Conservation (phyloP, 2,888 invertebrate species). For the Frankliniella intonsa region DNA sequence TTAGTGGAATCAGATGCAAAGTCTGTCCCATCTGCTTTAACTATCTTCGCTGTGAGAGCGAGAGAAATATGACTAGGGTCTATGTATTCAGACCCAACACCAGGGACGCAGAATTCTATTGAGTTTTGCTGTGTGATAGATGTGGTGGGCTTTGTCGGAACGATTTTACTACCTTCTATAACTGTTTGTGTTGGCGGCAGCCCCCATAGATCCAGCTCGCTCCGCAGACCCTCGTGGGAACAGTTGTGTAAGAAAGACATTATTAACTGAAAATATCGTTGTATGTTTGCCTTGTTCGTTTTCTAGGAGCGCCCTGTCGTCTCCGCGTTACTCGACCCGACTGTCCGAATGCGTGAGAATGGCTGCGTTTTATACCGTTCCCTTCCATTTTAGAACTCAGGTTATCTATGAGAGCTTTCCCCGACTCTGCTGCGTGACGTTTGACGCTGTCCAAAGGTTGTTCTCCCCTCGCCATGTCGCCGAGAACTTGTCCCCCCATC, state of each 20-base stretch:
- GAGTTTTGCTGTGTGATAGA: slow-evolving; percentile 38
- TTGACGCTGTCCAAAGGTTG: too few species aligned
- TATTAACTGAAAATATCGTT: too few species aligned
- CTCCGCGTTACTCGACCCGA: too few species aligned
- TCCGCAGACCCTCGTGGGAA: slow-evolving; percentile 38
- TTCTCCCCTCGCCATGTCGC: too few species aligned
- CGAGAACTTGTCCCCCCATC: too few species aligned
- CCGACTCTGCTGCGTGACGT: too few species aligned
- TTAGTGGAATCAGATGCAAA: background rate
- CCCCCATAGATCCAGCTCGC: slow-evolving; percentile 39
- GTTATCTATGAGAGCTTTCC: too few species aligned
- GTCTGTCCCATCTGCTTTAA: background rate
- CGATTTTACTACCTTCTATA: slow-evolving; percentile 38
- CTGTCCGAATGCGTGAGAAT: too few species aligned
- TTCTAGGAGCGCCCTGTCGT: background rate
- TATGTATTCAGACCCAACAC: slow-evolving; percentile 37
- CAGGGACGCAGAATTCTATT: slow-evolving; percentile 40
- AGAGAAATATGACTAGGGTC: background rate
- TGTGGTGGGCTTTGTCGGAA: slow-evolving; percentile 40
- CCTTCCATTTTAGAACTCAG: too few species aligned
- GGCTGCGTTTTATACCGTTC: too few species aligned
- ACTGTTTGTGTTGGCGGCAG: slow-evolving; percentile 39
- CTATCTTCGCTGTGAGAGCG: background rate
- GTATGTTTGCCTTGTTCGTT: slow-evolving; percentile 34
- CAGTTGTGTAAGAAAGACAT: slow-evolving; percentile 35